These are phyloP conservation scores for Drosophila watanabei DNA, from an alignment of 1,140 invertebrate genomes.

Conservation along the genomic window DNA sequence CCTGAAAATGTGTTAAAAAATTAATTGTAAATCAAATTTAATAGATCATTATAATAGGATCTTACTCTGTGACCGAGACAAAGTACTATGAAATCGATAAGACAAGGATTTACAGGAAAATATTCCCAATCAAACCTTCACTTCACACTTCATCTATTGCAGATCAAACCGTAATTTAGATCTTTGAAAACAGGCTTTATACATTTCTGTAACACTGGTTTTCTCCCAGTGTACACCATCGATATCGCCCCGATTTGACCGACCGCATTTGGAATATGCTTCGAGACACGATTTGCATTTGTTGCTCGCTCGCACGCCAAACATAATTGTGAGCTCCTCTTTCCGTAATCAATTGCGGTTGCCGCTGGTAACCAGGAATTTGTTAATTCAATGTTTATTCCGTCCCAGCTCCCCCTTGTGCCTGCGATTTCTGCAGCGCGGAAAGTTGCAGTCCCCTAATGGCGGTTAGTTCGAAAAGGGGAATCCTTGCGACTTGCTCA, in stretches of 20 bases:
- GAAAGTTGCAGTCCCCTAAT: constrained; percentile 56
- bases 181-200: too few species aligned
- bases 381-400: constrained; percentile 85
- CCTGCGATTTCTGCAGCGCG: constrained; percentile 18
- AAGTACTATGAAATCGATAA: too few species aligned
- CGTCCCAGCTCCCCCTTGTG: constrained; percentile 44
- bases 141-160: too few species aligned
- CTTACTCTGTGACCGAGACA: too few species aligned
- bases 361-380: constrained; percentile 79
- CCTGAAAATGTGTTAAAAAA: too few species aligned
- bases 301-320: constrained; percentile 76
- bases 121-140: too few species aligned
- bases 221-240: constrained; percentile 26
- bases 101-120: too few species aligned
- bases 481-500: constrained; percentile 39
- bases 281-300: constrained; percentile 72
- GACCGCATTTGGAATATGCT: constrained; percentile 53
- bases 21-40: too few species aligned
- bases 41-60: too few species aligned
- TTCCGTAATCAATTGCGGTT: constrained; percentile 80
- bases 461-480: constrained; percentile 58
- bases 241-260: constrained; percentile 40
- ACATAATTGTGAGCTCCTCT: constrained; percentile 71
- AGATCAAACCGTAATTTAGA: too few species aligned
- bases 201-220: not conserved